These are phyloP conservation scores for Drosophila persimilis DNA, from an alignment of 1,140 invertebrate species.

Conservation along the genomic window DNA sequence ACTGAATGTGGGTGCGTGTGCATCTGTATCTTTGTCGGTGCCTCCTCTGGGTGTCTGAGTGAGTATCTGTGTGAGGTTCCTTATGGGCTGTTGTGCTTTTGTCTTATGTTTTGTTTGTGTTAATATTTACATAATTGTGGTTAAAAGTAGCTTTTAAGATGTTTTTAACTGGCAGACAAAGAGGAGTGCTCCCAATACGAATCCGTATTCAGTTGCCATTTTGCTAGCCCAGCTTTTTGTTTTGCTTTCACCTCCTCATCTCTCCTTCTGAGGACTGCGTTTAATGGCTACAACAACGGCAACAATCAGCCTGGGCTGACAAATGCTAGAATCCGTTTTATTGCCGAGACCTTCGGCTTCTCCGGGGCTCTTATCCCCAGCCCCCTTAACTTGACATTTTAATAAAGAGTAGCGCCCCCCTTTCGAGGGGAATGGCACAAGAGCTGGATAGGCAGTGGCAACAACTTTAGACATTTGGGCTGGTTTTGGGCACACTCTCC, in stretches of 20 bases:
- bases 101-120: constrained; percentile 60
- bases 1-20: neutral
- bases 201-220: constrained; percentile 29
- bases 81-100: constrained; percentile 37
- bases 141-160: constrained; percentile 80
- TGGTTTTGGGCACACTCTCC: constrained; percentile 33
- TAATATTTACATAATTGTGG: constrained; percentile 81
- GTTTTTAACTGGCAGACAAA: constrained; percentile 69
- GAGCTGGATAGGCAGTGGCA: neutral
- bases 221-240: constrained; percentile 22
- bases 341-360: constrained; percentile 18
- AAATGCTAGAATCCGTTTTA: constrained; percentile 53
- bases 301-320: constrained; percentile 24
- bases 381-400: constrained; percentile 68
- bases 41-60: neutral
- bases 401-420: constrained; percentile 55
- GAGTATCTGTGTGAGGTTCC: neutral
- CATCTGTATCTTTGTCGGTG: neutral
- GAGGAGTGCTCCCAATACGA: constrained; percentile 17
- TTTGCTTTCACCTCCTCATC: constrained; percentile 27
- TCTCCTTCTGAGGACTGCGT: constrained; percentile 17
- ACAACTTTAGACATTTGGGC: constrained; percentile 58
- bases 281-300: constrained; percentile 37
- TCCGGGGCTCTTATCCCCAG: no score
- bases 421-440: neutral